Percentiles rank a stretch among this genome's conserved stretches.
phyloP scores from a whole-genome alignment of 2,113 vertebrate species.

The Cyprinodon tularosa region DNA sequence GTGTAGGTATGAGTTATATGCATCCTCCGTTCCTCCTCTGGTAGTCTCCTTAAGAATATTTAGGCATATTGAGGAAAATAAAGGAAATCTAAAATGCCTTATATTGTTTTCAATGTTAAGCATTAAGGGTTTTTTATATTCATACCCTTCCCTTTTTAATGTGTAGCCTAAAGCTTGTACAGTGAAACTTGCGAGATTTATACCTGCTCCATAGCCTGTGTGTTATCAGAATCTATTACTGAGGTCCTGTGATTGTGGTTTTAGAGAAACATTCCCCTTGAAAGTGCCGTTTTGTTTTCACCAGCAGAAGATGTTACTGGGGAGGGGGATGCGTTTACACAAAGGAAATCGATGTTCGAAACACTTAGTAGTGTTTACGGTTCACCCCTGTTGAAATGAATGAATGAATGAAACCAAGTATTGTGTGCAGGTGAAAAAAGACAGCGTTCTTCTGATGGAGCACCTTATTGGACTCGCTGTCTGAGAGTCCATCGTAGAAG shows the following conservation, averaged over 20 bases:
- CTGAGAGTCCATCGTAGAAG: conserved; percentile 49
- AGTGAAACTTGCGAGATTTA: conserved; percentile 70
- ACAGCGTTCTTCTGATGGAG: conserved; percentile 64
- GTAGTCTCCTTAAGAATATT: conserved; percentile 71
- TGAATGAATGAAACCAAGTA: conserved; percentile 64
- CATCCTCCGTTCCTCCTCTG: conserved; percentile 69
- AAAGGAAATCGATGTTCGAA: conserved; percentile 53
- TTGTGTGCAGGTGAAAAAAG: conserved; percentile 65
- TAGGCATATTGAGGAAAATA: conserved; percentile 72
- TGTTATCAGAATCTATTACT: conserved; percentile 70
- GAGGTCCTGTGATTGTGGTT: conserved; percentile 73
- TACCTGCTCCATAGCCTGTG: conserved; percentile 75
- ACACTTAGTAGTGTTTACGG: conserved; percentile 52
- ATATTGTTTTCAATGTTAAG: conserved; percentile 74
- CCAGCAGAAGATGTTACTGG: conserved; percentile 72
- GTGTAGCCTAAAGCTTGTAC: conserved; percentile 78
- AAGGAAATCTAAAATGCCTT: conserved; percentile 78
- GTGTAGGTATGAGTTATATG: conserved; percentile 74
- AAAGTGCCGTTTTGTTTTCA: conserved; percentile 79
- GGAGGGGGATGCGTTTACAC: conserved; percentile 37
- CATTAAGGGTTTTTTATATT: conserved; percentile 69
- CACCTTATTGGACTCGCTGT: conserved; percentile 63
- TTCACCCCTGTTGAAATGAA: conserved; percentile 49
- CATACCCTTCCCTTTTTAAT: conserved; percentile 67
- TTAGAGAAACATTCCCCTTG: conserved; percentile 77